Evolutionary conservation across 1,140 invertebrate genomes (phyloP).

Genomic region (Trachelipus rathkii): DNA sequence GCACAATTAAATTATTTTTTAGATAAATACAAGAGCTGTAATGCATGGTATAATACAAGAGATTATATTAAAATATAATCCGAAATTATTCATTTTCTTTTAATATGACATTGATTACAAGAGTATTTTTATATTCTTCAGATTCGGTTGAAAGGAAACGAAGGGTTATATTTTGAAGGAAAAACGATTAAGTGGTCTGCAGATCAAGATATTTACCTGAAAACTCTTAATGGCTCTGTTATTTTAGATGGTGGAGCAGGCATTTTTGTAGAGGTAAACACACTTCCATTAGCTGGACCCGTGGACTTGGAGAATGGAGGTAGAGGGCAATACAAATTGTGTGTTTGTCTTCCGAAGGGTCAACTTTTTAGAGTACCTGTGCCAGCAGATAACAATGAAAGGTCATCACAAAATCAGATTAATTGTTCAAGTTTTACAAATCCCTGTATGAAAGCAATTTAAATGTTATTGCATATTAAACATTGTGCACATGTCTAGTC

Average conservation of each 20-base stretch:
- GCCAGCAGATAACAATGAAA: constrained; percentile 55
- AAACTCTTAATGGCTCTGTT: constrained; percentile 72
- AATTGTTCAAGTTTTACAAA: constrained; percentile 60
- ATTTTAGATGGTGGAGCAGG: constrained; percentile 66
- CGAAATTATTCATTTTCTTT: not conserved
- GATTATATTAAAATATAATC: too few species aligned
- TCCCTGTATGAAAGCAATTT: constrained; percentile 57
- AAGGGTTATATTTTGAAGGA: constrained; percentile 58
- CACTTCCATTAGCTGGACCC: constrained; percentile 60
- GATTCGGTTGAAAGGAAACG: constrained; percentile 51
- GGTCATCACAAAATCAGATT: constrained; percentile 36
- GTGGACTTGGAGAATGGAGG: constrained; percentile 24
- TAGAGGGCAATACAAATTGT: constrained; percentile 69
- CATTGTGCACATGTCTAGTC: too few species aligned
- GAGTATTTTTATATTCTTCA: constrained; percentile 45
- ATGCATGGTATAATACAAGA: not conserved
- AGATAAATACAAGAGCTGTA: not conserved
- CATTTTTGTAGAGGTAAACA: constrained; percentile 66
- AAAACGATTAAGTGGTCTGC: constrained; percentile 64
- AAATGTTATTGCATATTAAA: too few species aligned
- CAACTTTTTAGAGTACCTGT: constrained; percentile 72
- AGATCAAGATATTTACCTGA: constrained; percentile 71
- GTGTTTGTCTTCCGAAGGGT: constrained; percentile 66
- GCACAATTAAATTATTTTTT: not conserved
- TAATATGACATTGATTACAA: not conserved